These are phyloP conservation scores for Leptodirus hochenwartii DNA, from an alignment of 2,888 invertebrate species.

Conservation along the genomic window DNA sequence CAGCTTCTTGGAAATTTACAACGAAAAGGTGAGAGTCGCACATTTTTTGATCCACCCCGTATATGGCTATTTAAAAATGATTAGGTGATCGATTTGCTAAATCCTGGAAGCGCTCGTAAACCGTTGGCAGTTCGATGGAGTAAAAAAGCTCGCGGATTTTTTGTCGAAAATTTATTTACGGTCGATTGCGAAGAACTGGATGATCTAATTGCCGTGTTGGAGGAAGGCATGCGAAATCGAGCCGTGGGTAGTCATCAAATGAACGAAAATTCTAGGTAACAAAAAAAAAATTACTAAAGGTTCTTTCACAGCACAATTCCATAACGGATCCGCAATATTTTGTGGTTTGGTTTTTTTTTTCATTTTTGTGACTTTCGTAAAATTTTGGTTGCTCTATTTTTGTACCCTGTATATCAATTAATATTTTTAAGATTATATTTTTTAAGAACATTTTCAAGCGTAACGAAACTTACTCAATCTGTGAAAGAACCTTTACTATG, in stretches of 20 bases:
- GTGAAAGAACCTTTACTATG: no score
- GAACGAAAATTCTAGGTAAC: conserved; percentile 65
- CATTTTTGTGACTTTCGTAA: no score
- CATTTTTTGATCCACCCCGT: no score
- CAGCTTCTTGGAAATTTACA: conserved; percentile 90
- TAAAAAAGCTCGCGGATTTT: conserved; percentile 81
- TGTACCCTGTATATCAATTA: no score
- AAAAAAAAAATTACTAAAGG: no score
- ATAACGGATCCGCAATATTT: no score
- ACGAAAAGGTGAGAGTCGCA: conserved; percentile 84
- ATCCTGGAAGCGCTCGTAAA: conserved; percentile 65
- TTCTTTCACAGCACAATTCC: conserved; percentile 1
- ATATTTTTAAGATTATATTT: no score
- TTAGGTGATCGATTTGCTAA: conserved; percentile 84
- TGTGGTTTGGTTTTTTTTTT: no score
- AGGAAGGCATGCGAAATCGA: conserved; percentile 87
- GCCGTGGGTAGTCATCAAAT: conserved; percentile 80
- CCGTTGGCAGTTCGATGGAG: conserved; percentile 86
- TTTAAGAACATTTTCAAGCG: no score
- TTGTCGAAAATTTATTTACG: conserved; percentile 90
- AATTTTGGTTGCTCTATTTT: no score
- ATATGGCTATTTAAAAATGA: conserved; percentile 3
- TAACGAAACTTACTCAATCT: no score
- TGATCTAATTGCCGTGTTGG: conserved; percentile 79
- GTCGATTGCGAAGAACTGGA: conserved; percentile 88